Percentiles rank a stretch among this genome's conserved stretches.
Conservation (phyloP, 2,113 vertebrate genomes). For the Sinocyclocheilus grahami region DNA sequence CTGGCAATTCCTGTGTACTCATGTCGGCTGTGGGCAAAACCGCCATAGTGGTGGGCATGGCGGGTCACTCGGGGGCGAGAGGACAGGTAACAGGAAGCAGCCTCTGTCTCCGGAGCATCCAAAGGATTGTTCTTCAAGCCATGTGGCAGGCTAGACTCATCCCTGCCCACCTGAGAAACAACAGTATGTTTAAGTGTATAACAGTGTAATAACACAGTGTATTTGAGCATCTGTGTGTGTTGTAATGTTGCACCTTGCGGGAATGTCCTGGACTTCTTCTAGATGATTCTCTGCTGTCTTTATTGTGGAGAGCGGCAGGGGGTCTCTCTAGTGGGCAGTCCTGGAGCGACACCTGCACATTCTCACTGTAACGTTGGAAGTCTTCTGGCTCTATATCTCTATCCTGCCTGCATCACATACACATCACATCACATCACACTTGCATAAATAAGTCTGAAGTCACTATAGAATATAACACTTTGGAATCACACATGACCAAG, state of each 20-base stretch:
- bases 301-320: constrained; percentile 78
- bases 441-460: not conserved
- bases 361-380: constrained; percentile 90
- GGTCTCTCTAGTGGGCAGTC: constrained; percentile 87
- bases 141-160: constrained; percentile 73
- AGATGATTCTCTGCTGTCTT: constrained; percentile 76
- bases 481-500: not conserved
- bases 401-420: constrained; percentile 77
- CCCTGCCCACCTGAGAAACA: constrained; percentile 78
- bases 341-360: constrained; percentile 85
- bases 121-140: constrained; percentile 73
- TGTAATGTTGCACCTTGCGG: constrained; percentile 77
- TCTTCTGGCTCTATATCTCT: constrained; percentile 94
- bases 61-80: constrained; percentile 75
- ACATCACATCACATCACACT: not conserved
- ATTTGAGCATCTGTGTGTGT: not conserved
- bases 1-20: constrained; percentile 82
- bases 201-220: not conserved
- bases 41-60: constrained; percentile 82
- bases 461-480: not conserved
- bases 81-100: constrained; percentile 78
- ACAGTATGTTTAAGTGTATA: not conserved
- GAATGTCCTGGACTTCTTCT: constrained; percentile 77
- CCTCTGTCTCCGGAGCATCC: constrained; percentile 61
- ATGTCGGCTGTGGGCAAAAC: constrained; percentile 87